Base-by-base conservation (phyloP, 2,113 vertebrate genomes). In the Thinocorus orbignyianus region DNA sequence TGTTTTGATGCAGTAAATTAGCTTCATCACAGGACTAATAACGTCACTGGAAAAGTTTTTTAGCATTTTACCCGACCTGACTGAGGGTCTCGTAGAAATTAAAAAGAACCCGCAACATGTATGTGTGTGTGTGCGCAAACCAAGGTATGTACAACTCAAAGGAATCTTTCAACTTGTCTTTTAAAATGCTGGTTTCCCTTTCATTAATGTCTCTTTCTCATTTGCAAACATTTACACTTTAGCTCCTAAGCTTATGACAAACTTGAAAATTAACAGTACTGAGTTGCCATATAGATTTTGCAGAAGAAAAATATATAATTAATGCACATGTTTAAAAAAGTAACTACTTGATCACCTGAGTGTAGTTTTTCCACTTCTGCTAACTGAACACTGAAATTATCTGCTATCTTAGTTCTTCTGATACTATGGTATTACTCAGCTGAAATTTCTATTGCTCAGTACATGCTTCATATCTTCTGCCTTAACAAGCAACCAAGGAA, bases 391-490 rank as follows among this genome's bases (percentile, higher is more conserved):
- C 2, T 55, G 49, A 72, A 35, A 66, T 51, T 35, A 48, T 35
- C 25, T 79, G 39, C 54, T 66, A 73, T 14, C 12, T 66, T 33
- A 31, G 9, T 31, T 80, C 66, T 94, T 88, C 22, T 81, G 52
- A 81, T 28, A 28, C 11, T 18, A 18, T 37, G 25, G 6, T 48
- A 26, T 30, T 51, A 3, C 18, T 80, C 4, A 1, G 14, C 8
- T 58, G 26, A 65, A 51, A 51, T 62, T 80, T 69, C n/a, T 17
- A 54, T n/a, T 42, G 62, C 46, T 73, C 35, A 94, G 42, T 19
- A 60, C 33, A 8, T 4, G 3, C 14, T 82, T 81, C 61, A 24
- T 0, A 0, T 55, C 6, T 3, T 19, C 48, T 25, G 39, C n/a
- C 58, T 65, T 51, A 23, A 64, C 12, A 55, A 76, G 42, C 35